Evolutionary conservation across 2,797 vertebrate genomes (phyloP).

Genomic region (Phoebastria nigripes): DNA sequence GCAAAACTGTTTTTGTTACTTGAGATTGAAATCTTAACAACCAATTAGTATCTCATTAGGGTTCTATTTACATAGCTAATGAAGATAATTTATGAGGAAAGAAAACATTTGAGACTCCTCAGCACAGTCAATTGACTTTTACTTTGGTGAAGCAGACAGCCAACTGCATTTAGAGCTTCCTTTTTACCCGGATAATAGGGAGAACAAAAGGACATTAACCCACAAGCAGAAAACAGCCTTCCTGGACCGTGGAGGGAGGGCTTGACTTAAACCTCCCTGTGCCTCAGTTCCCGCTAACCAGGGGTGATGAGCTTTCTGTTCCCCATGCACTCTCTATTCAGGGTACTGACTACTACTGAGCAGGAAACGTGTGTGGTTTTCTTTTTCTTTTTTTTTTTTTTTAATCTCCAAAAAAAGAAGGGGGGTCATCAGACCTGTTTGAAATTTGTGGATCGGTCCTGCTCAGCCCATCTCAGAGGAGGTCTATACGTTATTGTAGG

Average conservation of each 20-base stretch:
- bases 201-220: neutral
- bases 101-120: neutral
- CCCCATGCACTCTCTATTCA: neutral
- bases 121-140: neutral
- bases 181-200: neutral
- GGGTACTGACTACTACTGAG: neutral
- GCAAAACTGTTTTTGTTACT: neutral
- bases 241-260: neutral
- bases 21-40: slow-evolving; percentile 48
- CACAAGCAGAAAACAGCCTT: neutral
- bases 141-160: neutral
- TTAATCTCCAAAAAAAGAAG: neutral
- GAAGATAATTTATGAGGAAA: slow-evolving; percentile 22
- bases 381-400: neutral
- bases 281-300: neutral
- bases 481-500: neutral
- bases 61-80: slow-evolving; percentile 42
- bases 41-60: slow-evolving; percentile 41
- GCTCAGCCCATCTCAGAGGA: neutral
- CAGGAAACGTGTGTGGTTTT: neutral
- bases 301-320: neutral
- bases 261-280: neutral
- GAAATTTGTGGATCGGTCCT: neutral
- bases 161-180: neutral
- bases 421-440: neutral